Base-by-base conservation (phyloP, 2,888 invertebrate genomes). In the Melieria crassipennis region DNA sequence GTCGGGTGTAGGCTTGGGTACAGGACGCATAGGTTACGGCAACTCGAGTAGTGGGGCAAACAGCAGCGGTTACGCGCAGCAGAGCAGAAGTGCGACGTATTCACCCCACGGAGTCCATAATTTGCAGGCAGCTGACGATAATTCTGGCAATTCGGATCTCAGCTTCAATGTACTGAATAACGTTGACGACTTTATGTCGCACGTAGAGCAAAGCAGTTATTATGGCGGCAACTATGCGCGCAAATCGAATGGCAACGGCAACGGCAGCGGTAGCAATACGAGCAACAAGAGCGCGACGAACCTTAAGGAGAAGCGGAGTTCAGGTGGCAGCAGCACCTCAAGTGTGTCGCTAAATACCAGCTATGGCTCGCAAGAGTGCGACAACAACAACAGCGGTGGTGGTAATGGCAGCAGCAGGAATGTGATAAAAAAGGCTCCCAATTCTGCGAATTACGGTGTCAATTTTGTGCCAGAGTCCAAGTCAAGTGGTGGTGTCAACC, bases 121-220 rank as follows among this genome's bases (percentile, higher is more conserved):
- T 42, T 5, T 13, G 13, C 50, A 7, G 2, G 69, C 63, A 4
- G 75, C 78, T 64, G 81, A 82, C 65, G 82, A 81, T 70, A 82
- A 81, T 74, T 80, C 80, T 52, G 72, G 75, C 47, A 77, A 75
- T 74, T 73, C 83, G 73, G 85, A 87, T 78, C 78, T 86, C 76
- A 86, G 83, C 71, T 87, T 84, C 77, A 82, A 83, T 72, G 83
- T 86, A 70, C 78, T 86, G 73, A 83, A 84, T 61, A 85, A 81
- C 75, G 79, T 81, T 55, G 84, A 84, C 63, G 85, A 85, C 30
- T 83, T 85, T 67, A 80, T 84, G 77, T 76, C 81, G 73, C 75
- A 81, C 76, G 67, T 75, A 42, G 68, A 67, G 57, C 73, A 79
- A 70, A 63, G 78, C 73, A 55, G 69, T 57, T 67, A 73, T 57